Base-by-base conservation (phyloP, 1,140 invertebrate genomes). In the Aphidius ervi region DNA sequence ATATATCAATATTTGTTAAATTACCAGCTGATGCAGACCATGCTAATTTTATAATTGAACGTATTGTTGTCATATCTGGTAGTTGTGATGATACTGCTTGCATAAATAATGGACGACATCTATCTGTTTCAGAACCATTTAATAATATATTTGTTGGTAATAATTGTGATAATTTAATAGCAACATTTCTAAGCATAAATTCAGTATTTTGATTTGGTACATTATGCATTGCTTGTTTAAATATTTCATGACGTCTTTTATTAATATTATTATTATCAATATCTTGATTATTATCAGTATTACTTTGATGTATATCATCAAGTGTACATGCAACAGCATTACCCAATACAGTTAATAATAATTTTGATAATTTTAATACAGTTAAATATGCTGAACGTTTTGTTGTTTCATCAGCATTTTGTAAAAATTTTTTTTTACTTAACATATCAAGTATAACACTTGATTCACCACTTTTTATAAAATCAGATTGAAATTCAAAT, bases 401-500 rank as follows among this genome's bases (percentile, higher is more conserved):
- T 0, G 90, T 93, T 37, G 85, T 84, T 62, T 90, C 85, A 74
- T 95, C 92, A 10, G 91, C 89, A 68, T 85, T 88, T 5, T 88
- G 85, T 72, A 95, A 78, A 75, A 95, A 95, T 76, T 93, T 93
- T 69, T 93, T 93, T 71, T 92, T 92, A 5, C 89, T 92, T 43
- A 95, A 73, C 86, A 95, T 89, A 62, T 93, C 91, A 10, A 95
- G 81, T 59, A 93, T 86, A 54, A 90, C 82, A 57, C 87, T 85
- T 9, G 91, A 90, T 68, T 92, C 90, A 4, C 90, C 90, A 68
- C 91, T 93, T 68, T 87, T 88, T 53, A 96, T 87, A 76, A 97
- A 97, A 71, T 91, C 90, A 62, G 88, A 86, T 77, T 97, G 94
- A 79, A 96, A 92, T 72, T 91, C 88, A 70, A 90, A 87, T 41